A percentile compares a stretch with the other conserved stretches of the same genome.
Conservation (phyloP, 2,797 vertebrate genomes). For the Fratercula arctica region DNA sequence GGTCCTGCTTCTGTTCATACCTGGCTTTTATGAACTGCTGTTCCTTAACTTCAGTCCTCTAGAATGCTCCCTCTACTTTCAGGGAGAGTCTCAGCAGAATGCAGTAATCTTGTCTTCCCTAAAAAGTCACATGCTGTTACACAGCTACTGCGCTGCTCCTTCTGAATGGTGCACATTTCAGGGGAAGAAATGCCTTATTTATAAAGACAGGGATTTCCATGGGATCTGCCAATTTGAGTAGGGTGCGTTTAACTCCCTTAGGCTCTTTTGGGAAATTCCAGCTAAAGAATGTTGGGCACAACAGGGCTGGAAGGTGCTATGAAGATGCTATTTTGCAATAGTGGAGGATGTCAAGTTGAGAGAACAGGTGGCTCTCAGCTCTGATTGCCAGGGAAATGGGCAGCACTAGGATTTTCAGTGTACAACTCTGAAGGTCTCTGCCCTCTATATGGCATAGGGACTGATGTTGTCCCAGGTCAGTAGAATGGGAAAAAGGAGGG, state of each 20-base stretch:
- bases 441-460: neutral
- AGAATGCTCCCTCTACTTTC: neutral
- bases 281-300: neutral
- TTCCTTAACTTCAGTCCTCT: neutral
- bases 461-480: neutral
- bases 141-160: neutral
- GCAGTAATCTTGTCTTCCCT: neutral
- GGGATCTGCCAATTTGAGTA: neutral
- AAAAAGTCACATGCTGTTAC: neutral
- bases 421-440: neutral
- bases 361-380: neutral
- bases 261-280: neutral
- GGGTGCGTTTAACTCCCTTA: neutral
- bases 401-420: neutral
- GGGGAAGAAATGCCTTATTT: neutral
- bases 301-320: fast-evolving
- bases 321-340: neutral
- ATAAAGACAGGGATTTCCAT: neutral
- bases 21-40: neutral
- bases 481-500: neutral
- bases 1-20: neutral
- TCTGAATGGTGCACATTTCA: neutral
- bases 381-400: neutral
- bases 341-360: neutral
- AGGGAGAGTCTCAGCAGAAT: neutral